A percentile compares a stretch with the other conserved stretches of the same genome.
These are phyloP conservation scores for Tachysurus vachellii DNA, from an alignment of 2,113 vertebrate genomes.

Conservation along the genomic window DNA sequence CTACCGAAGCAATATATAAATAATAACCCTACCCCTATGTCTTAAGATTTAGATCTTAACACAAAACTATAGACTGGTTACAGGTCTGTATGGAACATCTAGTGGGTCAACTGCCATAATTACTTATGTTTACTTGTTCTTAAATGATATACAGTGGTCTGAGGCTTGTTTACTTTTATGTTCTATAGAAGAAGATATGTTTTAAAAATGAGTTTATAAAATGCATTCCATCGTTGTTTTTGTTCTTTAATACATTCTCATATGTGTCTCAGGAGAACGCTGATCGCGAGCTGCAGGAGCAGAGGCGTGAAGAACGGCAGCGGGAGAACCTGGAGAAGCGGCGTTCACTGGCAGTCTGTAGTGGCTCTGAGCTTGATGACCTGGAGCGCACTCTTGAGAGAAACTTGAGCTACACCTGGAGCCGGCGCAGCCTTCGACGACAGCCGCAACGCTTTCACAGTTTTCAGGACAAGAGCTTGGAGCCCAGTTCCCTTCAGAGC, in stretches of 20 bases:
- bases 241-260: neutral
- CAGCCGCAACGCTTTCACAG: conserved; percentile 52
- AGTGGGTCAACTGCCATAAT: neutral
- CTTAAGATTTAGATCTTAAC: no score
- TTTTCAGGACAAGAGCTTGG: conserved; percentile 15
- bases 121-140: neutral
- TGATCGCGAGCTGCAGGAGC: conserved; percentile 74
- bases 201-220: neutral
- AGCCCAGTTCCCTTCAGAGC: neutral
- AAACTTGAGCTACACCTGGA: conserved; percentile 70
- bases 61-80: neutral
- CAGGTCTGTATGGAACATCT: neutral
- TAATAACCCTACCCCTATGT: no score
- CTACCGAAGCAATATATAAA: neutral
- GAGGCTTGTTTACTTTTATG: neutral
- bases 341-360: conserved; percentile 71
- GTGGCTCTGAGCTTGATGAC: conserved; percentile 66
- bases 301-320: conserved; percentile 71
- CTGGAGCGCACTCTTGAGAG: conserved; percentile 75
- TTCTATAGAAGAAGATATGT: neutral
- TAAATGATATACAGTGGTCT: neutral
- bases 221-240: neutral
- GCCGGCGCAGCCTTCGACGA: conserved; percentile 71
- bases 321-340: conserved; percentile 70
- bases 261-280: conserved; percentile 71